Conservation (phyloP, 1,140 invertebrate genomes). For the Tetramorium simillimum region DNA sequence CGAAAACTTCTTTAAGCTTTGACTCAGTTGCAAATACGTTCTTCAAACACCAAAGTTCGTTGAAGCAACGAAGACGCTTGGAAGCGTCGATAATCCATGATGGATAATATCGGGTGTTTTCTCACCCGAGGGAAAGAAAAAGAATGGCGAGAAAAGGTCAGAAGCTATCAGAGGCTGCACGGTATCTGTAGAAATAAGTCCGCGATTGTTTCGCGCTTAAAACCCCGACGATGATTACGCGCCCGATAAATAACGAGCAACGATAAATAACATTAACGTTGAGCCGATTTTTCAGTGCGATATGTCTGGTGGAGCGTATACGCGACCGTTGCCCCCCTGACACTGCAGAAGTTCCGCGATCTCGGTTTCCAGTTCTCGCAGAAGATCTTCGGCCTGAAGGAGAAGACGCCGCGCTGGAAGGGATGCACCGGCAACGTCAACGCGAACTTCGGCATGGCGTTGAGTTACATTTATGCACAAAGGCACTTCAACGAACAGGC, state of each 20-base stretch:
- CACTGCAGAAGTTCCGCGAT: slow-evolving; percentile 86
- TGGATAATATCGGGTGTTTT: background rate
- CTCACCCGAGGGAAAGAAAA: slow-evolving; percentile 25
- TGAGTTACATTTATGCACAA: slow-evolving; percentile 91
- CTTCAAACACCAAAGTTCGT: background rate
- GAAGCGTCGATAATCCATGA: background rate
- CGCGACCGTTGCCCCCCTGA: slow-evolving; percentile 88
- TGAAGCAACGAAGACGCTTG: background rate
- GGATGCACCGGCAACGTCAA: slow-evolving; percentile 91
- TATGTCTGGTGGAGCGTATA: slow-evolving; percentile 90
- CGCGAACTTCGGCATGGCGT: slow-evolving; percentile 91
- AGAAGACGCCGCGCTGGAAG: slow-evolving; percentile 89
- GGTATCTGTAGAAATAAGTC: slow-evolving; percentile 22
- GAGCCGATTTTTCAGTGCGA: slow-evolving; percentile 84
- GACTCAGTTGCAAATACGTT: too few relatives aligned
- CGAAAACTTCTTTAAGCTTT: background rate
- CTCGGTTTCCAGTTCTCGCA: slow-evolving; percentile 88
- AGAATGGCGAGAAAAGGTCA: slow-evolving; percentile 70
- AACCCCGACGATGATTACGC: background rate
- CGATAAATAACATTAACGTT: background rate
- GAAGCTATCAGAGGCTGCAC: slow-evolving; percentile 70
- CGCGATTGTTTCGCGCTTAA: slow-evolving; percentile 7
- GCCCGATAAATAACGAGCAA: background rate
- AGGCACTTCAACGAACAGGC: slow-evolving; percentile 89
- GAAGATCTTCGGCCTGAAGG: slow-evolving; percentile 88